Conservation (phyloP, 2,888 invertebrate genomes). For the Phyllotreta striolata region DNA sequence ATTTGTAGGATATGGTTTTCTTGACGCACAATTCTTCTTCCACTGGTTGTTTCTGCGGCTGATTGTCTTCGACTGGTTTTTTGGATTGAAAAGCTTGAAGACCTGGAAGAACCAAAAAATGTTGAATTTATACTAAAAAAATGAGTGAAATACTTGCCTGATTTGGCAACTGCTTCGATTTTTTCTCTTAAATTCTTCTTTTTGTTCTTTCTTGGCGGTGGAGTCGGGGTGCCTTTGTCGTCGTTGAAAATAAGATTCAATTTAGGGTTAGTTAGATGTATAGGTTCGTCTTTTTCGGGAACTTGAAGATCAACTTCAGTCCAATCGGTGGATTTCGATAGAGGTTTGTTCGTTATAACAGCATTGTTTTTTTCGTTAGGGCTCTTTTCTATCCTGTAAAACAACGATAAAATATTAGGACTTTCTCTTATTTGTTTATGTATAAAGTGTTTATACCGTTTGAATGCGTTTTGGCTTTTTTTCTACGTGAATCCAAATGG, state of each 20-base stretch:
- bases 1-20: constrained; percentile 57
- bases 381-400: constrained; percentile 48
- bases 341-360: constrained; percentile 39
- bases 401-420: constrained; percentile 21
- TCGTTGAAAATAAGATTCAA: constrained; percentile 55
- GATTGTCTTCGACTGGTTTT: constrained; percentile 40
- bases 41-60: constrained; percentile 44
- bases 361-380: constrained; percentile 36
- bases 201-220: constrained; percentile 58
- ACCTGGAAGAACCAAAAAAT: constrained; percentile 26
- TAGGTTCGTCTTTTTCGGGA: constrained; percentile 59
- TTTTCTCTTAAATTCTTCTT: constrained; percentile 54
- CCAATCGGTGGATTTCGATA: constrained; percentile 62
- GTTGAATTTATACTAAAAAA: too few species aligned
- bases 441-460: background rate
- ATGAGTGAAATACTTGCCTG: constrained; percentile 27
- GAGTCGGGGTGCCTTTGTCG: constrained; percentile 58
- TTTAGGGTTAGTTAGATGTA: constrained; percentile 55
- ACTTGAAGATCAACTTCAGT: constrained; percentile 65
- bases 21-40: constrained; percentile 54
- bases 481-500: background rate
- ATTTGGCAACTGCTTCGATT: constrained; percentile 57
- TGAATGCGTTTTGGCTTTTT: background rate
- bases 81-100: constrained; percentile 54
- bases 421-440: background rate